These are phyloP conservation scores for Dromiciops gliroides DNA, from an alignment of 2,113 vertebrate species.

Conservation along the genomic window DNA sequence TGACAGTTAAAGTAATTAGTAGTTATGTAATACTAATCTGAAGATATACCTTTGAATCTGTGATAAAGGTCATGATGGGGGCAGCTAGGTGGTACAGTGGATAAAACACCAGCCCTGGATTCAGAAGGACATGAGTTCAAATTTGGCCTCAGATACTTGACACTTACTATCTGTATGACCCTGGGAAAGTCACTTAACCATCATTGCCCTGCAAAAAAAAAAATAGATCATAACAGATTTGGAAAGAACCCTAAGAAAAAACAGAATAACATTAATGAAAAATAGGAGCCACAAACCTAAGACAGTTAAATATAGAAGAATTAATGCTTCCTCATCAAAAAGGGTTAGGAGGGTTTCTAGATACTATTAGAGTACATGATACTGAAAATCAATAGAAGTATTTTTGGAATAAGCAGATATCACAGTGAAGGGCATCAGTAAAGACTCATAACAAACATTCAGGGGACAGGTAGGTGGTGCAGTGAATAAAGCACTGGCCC, in stretches of 20 bases:
- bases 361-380: not conserved
- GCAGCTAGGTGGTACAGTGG: too few relatives aligned
- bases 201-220: too few relatives aligned
- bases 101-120: too few relatives aligned
- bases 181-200: too few relatives aligned
- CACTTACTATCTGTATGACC: too few relatives aligned
- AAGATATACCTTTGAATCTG: not conserved
- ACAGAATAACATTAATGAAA: not conserved
- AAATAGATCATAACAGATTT: not conserved
- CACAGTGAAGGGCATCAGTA: not conserved
- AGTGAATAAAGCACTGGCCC: too few relatives aligned
- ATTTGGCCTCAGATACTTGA: too few relatives aligned
- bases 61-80: too few relatives aligned
- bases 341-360: not conserved
- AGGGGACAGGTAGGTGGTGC: too few relatives aligned
- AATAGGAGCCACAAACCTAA: not conserved
- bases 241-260: not conserved
- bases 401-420: not conserved
- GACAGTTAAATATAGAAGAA: not conserved
- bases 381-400: not conserved
- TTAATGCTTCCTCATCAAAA: not conserved
- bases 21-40: not conserved
- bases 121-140: too few relatives aligned
- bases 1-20: not conserved
- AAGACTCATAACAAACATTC: not conserved